A percentile compares a stretch with the other conserved stretches of the same genome.
phyloP scores from a whole-genome alignment of 1,140 invertebrate species.

The Habropoda laboriosa region DNA sequence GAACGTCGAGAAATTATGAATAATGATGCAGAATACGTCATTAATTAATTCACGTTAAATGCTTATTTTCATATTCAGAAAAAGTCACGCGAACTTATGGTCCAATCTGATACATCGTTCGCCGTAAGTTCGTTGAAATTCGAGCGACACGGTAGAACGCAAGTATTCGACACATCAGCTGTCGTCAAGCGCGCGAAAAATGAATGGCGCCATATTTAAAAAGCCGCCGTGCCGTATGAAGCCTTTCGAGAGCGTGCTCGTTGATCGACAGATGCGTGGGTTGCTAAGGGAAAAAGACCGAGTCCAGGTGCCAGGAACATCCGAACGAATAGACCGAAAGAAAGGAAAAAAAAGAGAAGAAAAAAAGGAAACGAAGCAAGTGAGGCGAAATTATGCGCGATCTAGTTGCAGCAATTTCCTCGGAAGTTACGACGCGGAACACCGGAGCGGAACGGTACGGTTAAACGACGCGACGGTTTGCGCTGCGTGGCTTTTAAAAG shows the following conservation, averaged over 20 bases:
- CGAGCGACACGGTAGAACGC: neutral
- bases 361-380: neutral
- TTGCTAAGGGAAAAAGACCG: slow-evolving; percentile 21
- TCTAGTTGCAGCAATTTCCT: slow-evolving; percentile 46
- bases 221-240: neutral
- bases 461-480: slow-evolving; percentile 40
- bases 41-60: too few species aligned
- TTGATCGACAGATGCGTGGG: slow-evolving; percentile 35
- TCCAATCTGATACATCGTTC: neutral
- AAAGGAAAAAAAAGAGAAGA: neutral
- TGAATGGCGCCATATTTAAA: slow-evolving; percentile 10
- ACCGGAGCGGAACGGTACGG: slow-evolving; percentile 41
- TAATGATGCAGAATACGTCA: too few species aligned
- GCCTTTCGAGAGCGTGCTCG: slow-evolving; percentile 17
- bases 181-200: slow-evolving; percentile 17
- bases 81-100: neutral
- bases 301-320: slow-evolving; percentile 1
- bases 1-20: too few species aligned
- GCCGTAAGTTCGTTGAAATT: slow-evolving; percentile 14
- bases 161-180: slow-evolving; percentile 18
- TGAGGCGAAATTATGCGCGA: slow-evolving; percentile 35
- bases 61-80: too few species aligned
- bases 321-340: slow-evolving; percentile 18
- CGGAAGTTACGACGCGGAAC: slow-evolving; percentile 51
- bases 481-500: slow-evolving; percentile 23